phyloP scores from a whole-genome alignment of 2,113 vertebrate species.

The Uria lomvia region DNA sequence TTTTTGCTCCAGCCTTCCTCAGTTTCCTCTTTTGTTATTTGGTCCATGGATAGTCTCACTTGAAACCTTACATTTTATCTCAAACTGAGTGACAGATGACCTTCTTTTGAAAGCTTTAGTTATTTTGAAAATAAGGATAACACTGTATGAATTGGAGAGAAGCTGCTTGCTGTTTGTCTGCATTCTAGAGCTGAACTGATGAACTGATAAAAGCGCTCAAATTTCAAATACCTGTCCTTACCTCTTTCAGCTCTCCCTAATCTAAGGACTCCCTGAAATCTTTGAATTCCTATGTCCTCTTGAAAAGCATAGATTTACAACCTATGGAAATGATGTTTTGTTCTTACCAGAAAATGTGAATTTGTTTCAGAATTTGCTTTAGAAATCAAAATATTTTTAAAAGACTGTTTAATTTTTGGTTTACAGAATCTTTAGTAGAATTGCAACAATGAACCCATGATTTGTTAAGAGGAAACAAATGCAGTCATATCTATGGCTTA shows the following conservation, averaged over 20 bases:
- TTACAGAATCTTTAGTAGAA: not conserved
- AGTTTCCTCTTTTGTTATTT: not conserved
- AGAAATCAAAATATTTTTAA: not conserved
- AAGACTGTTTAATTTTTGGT: not conserved
- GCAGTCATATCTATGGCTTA: not conserved
- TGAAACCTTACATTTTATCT: not conserved
- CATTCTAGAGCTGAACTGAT: not conserved
- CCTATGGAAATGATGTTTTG: not conserved
- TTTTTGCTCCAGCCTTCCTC: not conserved
- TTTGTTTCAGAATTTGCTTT: not conserved
- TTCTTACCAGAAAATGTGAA: not conserved
- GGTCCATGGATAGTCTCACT: not conserved
- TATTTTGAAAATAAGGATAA: not conserved
- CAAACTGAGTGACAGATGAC: not conserved
- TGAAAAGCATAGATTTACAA: not conserved
- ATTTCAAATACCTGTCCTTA: not conserved
- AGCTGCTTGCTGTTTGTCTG: not conserved
- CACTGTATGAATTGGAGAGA: not conserved
- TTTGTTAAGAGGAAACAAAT: not conserved
- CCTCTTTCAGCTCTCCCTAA: not conserved
- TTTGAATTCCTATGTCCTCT: not conserved
- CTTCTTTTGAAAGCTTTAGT: not conserved
- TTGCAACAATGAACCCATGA: not conserved
- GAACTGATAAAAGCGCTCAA: not conserved
- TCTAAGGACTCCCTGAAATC: not conserved